Evolutionary conservation across 2,797 vertebrate species (phyloP), one percentile per base, ranked within the genome.

Genomic region (Spinus olivaceus): DNA sequence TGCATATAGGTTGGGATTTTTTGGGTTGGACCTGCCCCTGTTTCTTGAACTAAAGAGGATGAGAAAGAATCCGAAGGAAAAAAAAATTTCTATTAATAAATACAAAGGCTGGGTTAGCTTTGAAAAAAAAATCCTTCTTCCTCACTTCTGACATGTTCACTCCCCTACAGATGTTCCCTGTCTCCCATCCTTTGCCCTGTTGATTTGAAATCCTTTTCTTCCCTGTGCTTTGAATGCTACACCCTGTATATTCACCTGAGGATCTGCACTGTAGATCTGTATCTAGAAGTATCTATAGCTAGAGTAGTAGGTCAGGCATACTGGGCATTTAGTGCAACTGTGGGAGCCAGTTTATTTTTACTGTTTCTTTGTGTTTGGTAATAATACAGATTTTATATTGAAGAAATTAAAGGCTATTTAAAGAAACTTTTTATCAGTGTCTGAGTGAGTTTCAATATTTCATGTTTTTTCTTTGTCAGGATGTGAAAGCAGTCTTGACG

Each of bases 401-500:
- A 88, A 92, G 21, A 88, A 22, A 21, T 37, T 10, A 41, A 53
- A n/a, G 47, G 59, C 27, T 85, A 6, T 72, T 92, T 28, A 91
- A 51, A 14, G 2, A 3, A 63, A 35, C 85, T 63, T 86, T 82
- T 92, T 37, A 88, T 32, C 13, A 33, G 67, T 66, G 90, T 79
- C 63, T 95, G 61, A 60, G 82, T 80, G 74, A 79, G 24, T 57
- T 47, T 79, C 72, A 74, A 17, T 93, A 65, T 92, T 67, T 54
- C n/a, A 96, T 67, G 83, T 25, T 94, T 94, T 4, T 94, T 11
- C 76, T 79, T 94, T 93, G 69, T 49, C 90, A 99, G 99, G 99
- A 99, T 51, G 99, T 99, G 95, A 99, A 99, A 97, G 99, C 99
- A 16, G 99, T 99, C 96, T 98, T 99, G 97, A 99, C 99, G 3